These are phyloP conservation scores for Chaenocephalus aceratus DNA, from an alignment of 2,113 vertebrate genomes.

Conservation along the genomic window DNA sequence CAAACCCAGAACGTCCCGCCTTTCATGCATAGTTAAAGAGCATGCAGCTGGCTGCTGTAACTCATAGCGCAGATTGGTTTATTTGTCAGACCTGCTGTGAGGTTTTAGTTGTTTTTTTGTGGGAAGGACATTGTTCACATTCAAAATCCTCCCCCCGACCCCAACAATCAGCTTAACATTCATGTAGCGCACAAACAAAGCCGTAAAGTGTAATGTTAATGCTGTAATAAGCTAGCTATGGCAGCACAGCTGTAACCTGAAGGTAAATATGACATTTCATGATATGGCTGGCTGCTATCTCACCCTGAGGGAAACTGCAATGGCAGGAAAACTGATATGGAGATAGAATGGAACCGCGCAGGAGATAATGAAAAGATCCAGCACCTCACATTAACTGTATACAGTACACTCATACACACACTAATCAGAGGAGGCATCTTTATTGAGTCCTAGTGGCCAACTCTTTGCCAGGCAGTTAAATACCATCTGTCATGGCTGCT, in stretches of 20 bases:
- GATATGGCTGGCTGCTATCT: slow-evolving; percentile 3
- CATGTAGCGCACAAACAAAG: neutral
- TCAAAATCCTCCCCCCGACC: neutral
- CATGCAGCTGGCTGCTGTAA: slow-evolving; percentile 23
- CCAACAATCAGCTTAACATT: slow-evolving; percentile 7
- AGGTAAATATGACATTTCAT: slow-evolving; percentile 34
- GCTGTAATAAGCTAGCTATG: slow-evolving; percentile 19
- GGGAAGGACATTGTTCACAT: neutral
- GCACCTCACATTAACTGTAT: neutral
- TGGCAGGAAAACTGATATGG: slow-evolving; percentile 12
- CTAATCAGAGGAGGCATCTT: slow-evolving; percentile 31
- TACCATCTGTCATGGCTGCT: slow-evolving; percentile 43
- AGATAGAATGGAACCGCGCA: neutral
- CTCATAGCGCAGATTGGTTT: slow-evolving; percentile 14
- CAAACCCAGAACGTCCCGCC: neutral
- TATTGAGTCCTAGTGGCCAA: slow-evolving; percentile 26
- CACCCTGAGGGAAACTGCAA: slow-evolving; percentile 19
- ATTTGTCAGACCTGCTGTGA: slow-evolving; percentile 12
- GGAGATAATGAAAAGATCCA: slow-evolving; percentile 23
- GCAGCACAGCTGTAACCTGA: slow-evolving; percentile 16
- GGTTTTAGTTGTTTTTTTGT: neutral
- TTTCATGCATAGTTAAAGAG: slow-evolving; percentile 51
- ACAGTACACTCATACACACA: neutral
- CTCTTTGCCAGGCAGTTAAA: slow-evolving; percentile 28
- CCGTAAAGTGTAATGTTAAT: slow-evolving; percentile 28